Evolutionary conservation across 2,797 vertebrate genomes (phyloP), one percentile per base, ranked within the genome.

Genomic region (Crypturellus tataupa): DNA sequence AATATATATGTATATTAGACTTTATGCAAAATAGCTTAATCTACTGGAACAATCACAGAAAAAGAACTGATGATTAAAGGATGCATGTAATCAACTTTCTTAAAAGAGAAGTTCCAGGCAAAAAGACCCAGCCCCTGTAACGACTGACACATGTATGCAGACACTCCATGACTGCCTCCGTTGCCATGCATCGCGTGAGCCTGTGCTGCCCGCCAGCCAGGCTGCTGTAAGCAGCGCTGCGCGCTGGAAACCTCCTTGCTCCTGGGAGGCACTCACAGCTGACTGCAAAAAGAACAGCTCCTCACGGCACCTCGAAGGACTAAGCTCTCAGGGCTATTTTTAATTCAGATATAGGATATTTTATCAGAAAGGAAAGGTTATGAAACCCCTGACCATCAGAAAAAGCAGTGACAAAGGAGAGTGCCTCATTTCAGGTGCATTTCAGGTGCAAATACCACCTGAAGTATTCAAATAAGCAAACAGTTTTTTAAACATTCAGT

Each of bases 81-180:
- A 40, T 60, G 44, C 10, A 9, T 42, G 58, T 31, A 29, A 27
- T n/a, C 47, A 69, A 3, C 44, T 53, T 31, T 12, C 42, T 15
- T 13, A 55, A n/a, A 3, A 59, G 71, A 9, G 59, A 3, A 33
- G 19, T 55, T 68, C 31, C 5, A n/a, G 63, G 49, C 56, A 58
- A 58, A 3, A 69, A 47, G n/a, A 47, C 1, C 5, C 78, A 14
- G 6, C 47, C 39, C 24, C 17, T 23, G 4, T 7, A 56, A 13
- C 4, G 33, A 60, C 2, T 3, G 62, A 40, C 21, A 5, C 4
- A 0, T 1, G 42, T 9, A 20, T 17, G 15, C 64, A 76, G 60
- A 39, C 68, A 5, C 14, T 17, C 25, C 47, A 25, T 12, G 4
- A 2, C 10, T 12, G 4, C 51, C 51, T 53, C 35, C 25, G 68